phyloP scores from a whole-genome alignment of 2,888 invertebrate species.

The Subacronicta megacephala region DNA sequence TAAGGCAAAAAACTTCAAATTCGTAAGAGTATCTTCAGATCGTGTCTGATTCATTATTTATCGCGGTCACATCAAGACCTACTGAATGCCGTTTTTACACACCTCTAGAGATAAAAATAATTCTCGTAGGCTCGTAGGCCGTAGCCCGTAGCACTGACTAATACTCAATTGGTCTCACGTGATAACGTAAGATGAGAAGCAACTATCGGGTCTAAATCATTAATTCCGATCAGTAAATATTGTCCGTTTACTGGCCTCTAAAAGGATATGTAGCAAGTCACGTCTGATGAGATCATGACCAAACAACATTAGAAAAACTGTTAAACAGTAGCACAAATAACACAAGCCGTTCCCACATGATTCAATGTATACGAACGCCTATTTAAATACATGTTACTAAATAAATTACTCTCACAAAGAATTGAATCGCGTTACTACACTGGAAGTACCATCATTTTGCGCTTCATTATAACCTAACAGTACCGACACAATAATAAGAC shows the following conservation, averaged over 20 bases:
- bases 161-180: neutral
- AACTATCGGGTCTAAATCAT: constrained; percentile 11
- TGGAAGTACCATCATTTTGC: constrained; percentile 42
- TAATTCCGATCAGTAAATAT: constrained; percentile 37
- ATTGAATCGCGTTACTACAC: constrained; percentile 27
- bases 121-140: too few species aligned
- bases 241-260: constrained; percentile 1
- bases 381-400: constrained; percentile 35
- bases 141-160: neutral
- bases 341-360: constrained; percentile 42
- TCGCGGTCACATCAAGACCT: neutral
- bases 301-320: constrained; percentile 30
- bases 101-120: neutral
- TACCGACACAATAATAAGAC: constrained; percentile 54
- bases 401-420: constrained; percentile 35
- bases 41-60: neutral
- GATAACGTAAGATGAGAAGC: neutral
- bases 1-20: neutral
- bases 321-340: constrained; percentile 38
- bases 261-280: constrained; percentile 27
- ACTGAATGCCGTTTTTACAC: neutral
- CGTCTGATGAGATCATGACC: constrained; percentile 39
- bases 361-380: constrained; percentile 27
- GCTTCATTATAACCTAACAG: constrained; percentile 56
- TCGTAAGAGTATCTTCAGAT: neutral